Evolutionary conservation across 1,140 invertebrate genomes (phyloP), one percentile per base, ranked within the genome.

Genomic region (Drosophila suzukii): DNA sequence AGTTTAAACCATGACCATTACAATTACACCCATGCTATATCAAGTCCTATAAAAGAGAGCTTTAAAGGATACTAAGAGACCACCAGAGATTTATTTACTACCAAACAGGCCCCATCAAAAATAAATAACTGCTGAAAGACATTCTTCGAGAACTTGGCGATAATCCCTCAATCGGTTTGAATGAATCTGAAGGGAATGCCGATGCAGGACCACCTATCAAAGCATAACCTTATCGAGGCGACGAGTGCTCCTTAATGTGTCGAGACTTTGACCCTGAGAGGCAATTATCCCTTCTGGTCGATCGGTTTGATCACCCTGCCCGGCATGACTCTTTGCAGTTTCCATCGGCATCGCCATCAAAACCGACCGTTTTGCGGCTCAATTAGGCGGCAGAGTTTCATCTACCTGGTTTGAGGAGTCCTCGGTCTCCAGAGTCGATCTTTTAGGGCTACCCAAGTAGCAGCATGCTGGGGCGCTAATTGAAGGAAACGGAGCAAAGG

Each of bases 241-340:
- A 57, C 55, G 71, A 84, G 66, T 74, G 76, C 77, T 71, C 57
- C 68, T 66, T 70, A 71, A 76, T 78, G 78, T 55, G 60, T 65
- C 62, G 41, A 6, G 53, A 50, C 62, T 55, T 36, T 73, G 82
- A 79, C 82, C 82, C 83, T 86, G 82, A 79, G 57, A 67, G 36
- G 75, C 79, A 86, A 82, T 88, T 86, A 86, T 83, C 79, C 79
- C 71, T 67, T 66, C 50, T 63, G 70, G 32, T 27, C 17, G 46
- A 56, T 66, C 43, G n/a, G 41, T 24, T 56, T 38, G 61, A 65
- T 58, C 56, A 30, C 41, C 55, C 61, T 30, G 43, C 54, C 34
- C 62, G 50, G 55, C 55, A 66, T 46, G 44, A 39, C 44, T 27
- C 43, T 39, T 17, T 27, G 24, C 49, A 51, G 49, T 51, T 34